Evolutionary conservation across 2,797 vertebrate species (phyloP), one percentile per base, ranked within the genome.

Genomic region (Orientallactaga sibirica): DNA sequence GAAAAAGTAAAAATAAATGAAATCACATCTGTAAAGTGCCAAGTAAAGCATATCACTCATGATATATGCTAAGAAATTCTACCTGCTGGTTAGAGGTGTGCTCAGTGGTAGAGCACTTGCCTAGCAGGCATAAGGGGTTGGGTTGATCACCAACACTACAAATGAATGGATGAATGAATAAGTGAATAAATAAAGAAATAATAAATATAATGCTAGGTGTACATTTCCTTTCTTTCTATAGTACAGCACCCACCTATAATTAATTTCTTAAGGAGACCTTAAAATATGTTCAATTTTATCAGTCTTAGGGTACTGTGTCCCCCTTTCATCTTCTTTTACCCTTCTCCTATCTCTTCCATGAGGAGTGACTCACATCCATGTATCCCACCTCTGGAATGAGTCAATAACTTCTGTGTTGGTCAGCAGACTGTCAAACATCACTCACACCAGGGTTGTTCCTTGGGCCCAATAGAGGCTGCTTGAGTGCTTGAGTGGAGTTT

Each of bases 21-120:
- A 94, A 93, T 80, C 81, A 74, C 11, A 95, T 52, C 37, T 70
- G 20, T 81, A 93, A 90, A 95, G 74, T 76, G 29, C 48, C 73
- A 86, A 91, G 43, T 29, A 87, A 87, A 20, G 61, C 37, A 43
- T 66, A 20, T 61, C 70, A 88, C 29, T 68, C 5, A 81, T 1
- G 52, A 48, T 4, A 86, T 43, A 58, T 33, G 79, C 55, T 80
- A 81, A 80, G n/a, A 94, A 85, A 89, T 87, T 66, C 70, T 70
- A 68, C 33, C 9, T 52, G 20, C 18, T 71, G 27, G 52, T 22
- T 70, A 41, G 41, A 74, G 67, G 4, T 77, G 27, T 61, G 48
- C 11, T 58, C 75, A 70, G 14, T 88, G 52, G 33, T 76, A 61
- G 37, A 77, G 22, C 27, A 61, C 20, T 77, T 77, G 64, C n/a